Conservation (phyloP, 1,140 invertebrate genomes). For the Prorops nasuta region DNA sequence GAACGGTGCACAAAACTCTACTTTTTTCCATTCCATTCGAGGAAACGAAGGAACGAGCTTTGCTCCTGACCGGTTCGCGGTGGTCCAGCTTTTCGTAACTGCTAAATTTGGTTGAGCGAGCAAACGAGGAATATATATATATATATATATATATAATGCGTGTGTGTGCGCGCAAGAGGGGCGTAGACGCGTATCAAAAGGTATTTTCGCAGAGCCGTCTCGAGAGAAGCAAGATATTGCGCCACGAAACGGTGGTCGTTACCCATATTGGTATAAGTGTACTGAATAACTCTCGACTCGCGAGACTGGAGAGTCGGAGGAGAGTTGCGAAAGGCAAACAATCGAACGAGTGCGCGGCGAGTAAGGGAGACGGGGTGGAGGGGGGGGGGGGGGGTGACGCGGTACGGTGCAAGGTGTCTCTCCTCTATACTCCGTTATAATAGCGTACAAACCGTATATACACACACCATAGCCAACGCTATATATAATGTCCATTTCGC, state of each 20-base stretch:
- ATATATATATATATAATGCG: not conserved
- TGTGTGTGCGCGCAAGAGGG: too few species aligned
- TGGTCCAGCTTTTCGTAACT: too few species aligned
- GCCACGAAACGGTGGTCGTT: slow-evolving; percentile 37
- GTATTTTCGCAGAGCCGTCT: not conserved
- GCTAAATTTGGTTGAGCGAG: too few species aligned
- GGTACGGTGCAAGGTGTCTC: slow-evolving; percentile 38
- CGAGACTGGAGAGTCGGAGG: slow-evolving; percentile 2
- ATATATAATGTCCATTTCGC: too few species aligned
- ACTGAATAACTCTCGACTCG: slow-evolving; percentile 39
- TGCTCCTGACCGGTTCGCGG: too few species aligned
- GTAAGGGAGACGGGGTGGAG: slow-evolving; percentile 21
- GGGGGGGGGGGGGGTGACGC: slow-evolving; percentile 27
- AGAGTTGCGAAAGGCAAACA: slow-evolving; percentile 51
- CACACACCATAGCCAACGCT: too few species aligned
- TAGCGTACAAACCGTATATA: too few species aligned
- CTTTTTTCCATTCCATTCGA: too few species aligned
- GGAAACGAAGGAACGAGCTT: too few species aligned
- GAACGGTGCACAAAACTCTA: slow-evolving; percentile 19
- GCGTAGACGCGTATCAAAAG: too few species aligned
- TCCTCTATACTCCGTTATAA: too few species aligned
- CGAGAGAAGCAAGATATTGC: slow-evolving; percentile 5
- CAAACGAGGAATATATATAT: not conserved
- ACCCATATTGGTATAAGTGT: slow-evolving; percentile 39
- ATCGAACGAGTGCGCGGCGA: slow-evolving; percentile 23